A percentile compares a stretch with the other conserved stretches of the same genome.
Evolutionary conservation across 2,888 invertebrate species (phyloP).

Genomic region (Cetonia aurata): DNA sequence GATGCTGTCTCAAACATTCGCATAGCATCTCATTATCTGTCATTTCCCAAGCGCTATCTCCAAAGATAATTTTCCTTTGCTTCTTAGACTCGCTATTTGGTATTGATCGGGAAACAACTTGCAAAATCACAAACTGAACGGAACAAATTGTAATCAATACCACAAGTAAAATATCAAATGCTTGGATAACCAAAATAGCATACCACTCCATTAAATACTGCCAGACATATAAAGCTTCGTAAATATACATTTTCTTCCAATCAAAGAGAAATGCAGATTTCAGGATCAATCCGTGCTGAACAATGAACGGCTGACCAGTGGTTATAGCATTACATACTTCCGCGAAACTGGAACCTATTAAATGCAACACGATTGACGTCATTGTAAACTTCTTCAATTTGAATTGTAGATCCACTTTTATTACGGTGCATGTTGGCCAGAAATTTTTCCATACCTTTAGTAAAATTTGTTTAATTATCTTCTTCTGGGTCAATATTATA

Average conservation of each 20-base stretch:
- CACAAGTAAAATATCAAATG: constrained; percentile 42
- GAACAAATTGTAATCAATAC: constrained; percentile 33
- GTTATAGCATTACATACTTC: constrained; percentile 24
- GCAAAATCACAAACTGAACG: constrained; percentile 45
- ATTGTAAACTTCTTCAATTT: neutral
- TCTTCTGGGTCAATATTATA: constrained; percentile 25
- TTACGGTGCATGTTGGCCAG: constrained; percentile 29
- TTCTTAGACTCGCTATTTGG: constrained; percentile 1
- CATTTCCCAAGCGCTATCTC: constrained; percentile 9
- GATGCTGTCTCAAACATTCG: constrained; percentile 49
- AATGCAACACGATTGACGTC: no score
- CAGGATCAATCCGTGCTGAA: constrained; percentile 32
- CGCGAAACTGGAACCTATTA: no score
- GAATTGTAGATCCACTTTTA: neutral
- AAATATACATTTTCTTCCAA: constrained; percentile 45
- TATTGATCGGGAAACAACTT: constrained; percentile 45
- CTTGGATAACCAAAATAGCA: constrained; percentile 24
- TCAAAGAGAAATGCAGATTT: constrained; percentile 47
- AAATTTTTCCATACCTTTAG: constrained; percentile 38
- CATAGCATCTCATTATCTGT: constrained; percentile 43
- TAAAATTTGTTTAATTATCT: constrained; percentile 32
- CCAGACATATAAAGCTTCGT: constrained; percentile 49
- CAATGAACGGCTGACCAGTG: constrained; percentile 13
- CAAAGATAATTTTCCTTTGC: constrained; percentile 32
- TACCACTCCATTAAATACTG: constrained; percentile 47